Evolutionary conservation across 2,113 vertebrate genomes (phyloP), one percentile per base, ranked within the genome.

Genomic region (Camelus bactrianus): DNA sequence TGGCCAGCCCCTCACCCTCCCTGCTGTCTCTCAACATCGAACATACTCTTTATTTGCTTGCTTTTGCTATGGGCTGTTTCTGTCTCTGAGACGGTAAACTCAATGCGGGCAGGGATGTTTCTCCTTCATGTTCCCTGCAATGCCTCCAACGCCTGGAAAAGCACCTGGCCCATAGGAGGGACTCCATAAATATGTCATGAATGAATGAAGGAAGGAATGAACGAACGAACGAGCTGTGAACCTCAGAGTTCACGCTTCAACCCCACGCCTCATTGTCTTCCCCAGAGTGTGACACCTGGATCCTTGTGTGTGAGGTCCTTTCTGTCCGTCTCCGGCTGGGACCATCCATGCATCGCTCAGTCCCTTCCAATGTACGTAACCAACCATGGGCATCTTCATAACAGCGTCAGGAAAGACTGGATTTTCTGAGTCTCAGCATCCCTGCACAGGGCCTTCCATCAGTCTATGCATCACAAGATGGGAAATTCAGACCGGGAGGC

Each of bases 121-220:
- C 56, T 50, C 20, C 30, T 50, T 26, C 30, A 26, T 4, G 16
- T n/a, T 32, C 24, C 38, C 69, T 16, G 52, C 5, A 0, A 26
- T n/a, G 32, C 32, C 20, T 52, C 48, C 22, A 32, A 62, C 5
- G 7, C 67, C 52, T 22, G 4, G 28, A 30, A 50, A n/a, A 48
- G 58, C 9, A 7, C 35, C 19, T 46, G 52, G 30, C 11, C 50
- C 38, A 14, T 0, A 14, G 65, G 0, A 30, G 17, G 28, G 15
- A 22, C 48, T 26, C 56, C 35, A 11, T n/a, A 35, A 65, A 62
- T 5, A 13, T 0, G 22, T 46, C 26, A 15, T 19, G 35, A 3
- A 19, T 1, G 32, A 14, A 32, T 19, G 9, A 4, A 2, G 7
- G 9, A 42, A 2, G 6, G 10, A 3, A 19, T 0, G 32, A 14